Evolutionary conservation across 2,797 vertebrate genomes (phyloP), one percentile per base, ranked within the genome.

Genomic region (Brotula barbata): DNA sequence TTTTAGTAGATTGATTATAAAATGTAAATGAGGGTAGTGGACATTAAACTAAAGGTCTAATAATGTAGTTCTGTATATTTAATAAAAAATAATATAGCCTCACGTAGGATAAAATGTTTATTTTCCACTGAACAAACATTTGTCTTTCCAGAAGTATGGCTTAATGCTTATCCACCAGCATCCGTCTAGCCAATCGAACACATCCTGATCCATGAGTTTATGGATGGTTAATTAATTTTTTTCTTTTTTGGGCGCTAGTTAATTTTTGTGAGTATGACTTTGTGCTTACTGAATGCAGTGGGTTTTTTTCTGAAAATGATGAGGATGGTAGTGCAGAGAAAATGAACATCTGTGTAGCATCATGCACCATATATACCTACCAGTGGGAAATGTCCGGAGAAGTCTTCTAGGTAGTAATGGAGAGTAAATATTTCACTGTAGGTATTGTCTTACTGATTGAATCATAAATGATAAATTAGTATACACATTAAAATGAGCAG

Each of bases 191-290:
- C 34, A 3, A 59, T 31, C 33, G 47, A 15, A 45, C 20, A 74
- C 58, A 3, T 44, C 17, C 46, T 44, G 41, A 31, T 64, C 22
- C 43, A 34, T 34, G 33, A 58, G 22, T 61, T 48, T 61, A 44
- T 46, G 57, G 23, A 57, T 42, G 34, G 22, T 50, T 6, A 56
- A 56, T 36, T 0, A 20, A 45, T 61, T 34, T 14, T 13, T 39
- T 53, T 58, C 39, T 10, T 28, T 65, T 1, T 1, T 1, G 39
- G 48, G 66, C 63, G 47, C 23, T 47, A 7, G n/a, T 46, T 50
- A 50, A 21, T 54, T 55, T 58, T 62, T 21, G 16, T 44, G 12
- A 28, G 20, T 33, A 13, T 57, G n/a, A 37, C 17, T 57, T 61
- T 61, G 16, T 52, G 53, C 54, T 21, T 22, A 49, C 12, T 21